Base-by-base conservation (phyloP, 2,888 invertebrate species). In the Timema cristinae region DNA sequence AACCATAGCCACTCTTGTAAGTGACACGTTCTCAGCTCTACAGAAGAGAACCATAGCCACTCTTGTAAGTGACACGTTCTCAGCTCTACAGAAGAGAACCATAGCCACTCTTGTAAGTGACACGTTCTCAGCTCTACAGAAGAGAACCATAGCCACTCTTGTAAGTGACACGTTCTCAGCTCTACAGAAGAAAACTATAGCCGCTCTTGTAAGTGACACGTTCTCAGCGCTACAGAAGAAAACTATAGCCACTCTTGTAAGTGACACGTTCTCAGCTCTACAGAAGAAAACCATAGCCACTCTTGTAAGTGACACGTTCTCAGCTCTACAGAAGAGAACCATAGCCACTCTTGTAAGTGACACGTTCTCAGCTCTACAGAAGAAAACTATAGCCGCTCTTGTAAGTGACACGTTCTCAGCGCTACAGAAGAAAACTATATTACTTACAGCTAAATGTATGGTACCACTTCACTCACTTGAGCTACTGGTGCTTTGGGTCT, bases 1-100 rank as follows among this genome's bases (percentile, higher is more conserved):
- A n/a, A n/a, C n/a, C n/a, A n/a, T n/a, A 69, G 70, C 74, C 10
- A 70, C 69, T 7, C 73, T 75, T 48, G 78, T 78, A 73, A 72
- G 73, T 71, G 68, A 54, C 54, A 54, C 1, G 54, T 54, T 13
- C n/a, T n/a, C n/a, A n/a, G n/a, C n/a, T n/a, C n/a, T n/a, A n/a
- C n/a, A n/a, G n/a, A n/a, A n/a, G n/a, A n/a, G n/a, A n/a, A n/a
- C n/a, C n/a, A n/a, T n/a, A 69, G 70, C 74, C 10, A 70, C 69
- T 7, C 73, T 75, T 48, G 78, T 78, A 73, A 72, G 73, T 71
- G 68, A 54, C 54, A 54, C 1, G 54, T 54, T 13, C n/a, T n/a
- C n/a, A n/a, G n/a, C n/a, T n/a, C n/a, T n/a, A n/a, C n/a, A n/a
- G n/a, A n/a, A n/a, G n/a, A n/a, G n/a, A n/a, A n/a, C n/a, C n/a